Conservation (phyloP, 2,113 vertebrate genomes). For the Tragulus kanchil region DNA sequence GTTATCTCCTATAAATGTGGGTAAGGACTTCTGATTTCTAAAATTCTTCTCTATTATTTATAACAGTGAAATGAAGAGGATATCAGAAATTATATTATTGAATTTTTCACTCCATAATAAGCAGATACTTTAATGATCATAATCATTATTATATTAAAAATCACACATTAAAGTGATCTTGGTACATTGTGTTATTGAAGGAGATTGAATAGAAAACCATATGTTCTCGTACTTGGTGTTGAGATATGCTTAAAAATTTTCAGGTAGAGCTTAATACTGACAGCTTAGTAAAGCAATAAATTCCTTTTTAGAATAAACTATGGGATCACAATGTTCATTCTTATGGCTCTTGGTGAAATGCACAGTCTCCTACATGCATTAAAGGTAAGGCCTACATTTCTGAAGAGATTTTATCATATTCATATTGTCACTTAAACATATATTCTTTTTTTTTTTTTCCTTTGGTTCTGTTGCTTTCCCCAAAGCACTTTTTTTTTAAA, state of each 20-base stretch:
- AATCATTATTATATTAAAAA: neutral
- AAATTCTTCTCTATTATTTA: neutral
- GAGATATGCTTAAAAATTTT: neutral
- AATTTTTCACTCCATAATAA: neutral
- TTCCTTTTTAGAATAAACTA: neutral
- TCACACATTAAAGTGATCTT: neutral
- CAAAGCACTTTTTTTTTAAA: no score
- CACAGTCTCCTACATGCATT: neutral
- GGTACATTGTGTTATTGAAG: neutral
- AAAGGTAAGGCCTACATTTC: neutral
- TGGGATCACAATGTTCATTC: neutral
- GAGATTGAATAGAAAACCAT: neutral
- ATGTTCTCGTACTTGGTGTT: neutral
- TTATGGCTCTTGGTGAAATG: neutral
- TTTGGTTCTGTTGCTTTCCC: no score
- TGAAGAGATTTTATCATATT: slow-evolving; percentile 3
- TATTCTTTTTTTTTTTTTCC: no score
- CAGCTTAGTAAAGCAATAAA: neutral
- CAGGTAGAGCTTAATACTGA: neutral
- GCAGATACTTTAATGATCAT: neutral
- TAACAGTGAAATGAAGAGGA: slow-evolving; percentile 16
- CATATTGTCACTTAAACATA: neutral
- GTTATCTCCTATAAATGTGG: neutral
- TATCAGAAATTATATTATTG: neutral
- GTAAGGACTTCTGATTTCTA: neutral